phyloP scores from a whole-genome alignment of 2,888 invertebrate genomes.

The Cephus rjabovi region DNA sequence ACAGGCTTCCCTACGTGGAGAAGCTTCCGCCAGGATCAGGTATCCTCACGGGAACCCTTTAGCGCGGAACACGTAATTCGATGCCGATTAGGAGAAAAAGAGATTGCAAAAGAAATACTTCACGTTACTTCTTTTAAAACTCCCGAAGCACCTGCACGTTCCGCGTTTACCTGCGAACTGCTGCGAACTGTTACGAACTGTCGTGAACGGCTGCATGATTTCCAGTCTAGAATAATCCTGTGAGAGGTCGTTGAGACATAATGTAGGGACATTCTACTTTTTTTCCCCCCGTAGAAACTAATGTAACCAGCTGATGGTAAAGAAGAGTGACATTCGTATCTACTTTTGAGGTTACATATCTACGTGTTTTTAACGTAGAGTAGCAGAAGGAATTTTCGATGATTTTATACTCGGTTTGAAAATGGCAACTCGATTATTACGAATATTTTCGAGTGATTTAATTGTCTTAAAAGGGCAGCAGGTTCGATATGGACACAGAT shows the following conservation, averaged over 20 bases:
- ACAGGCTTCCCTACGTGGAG: neutral
- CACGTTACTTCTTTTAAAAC: neutral
- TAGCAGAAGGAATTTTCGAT: neutral
- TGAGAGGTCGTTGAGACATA: constrained; percentile 1
- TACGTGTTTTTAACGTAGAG: neutral
- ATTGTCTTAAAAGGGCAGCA: constrained; percentile 31
- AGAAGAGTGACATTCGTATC: neutral
- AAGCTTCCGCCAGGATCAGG: neutral
- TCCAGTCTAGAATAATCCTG: neutral
- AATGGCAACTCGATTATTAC: constrained; percentile 37
- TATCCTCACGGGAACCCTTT: neutral
- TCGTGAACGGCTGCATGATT: neutral
- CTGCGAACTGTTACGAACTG: constrained; percentile 17
- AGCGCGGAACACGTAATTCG: constrained; percentile 3
- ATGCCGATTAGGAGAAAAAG: neutral
- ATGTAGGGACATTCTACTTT: neutral
- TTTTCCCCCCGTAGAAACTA: neutral
- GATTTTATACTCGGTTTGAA: neutral
- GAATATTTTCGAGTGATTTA: constrained; percentile 31
- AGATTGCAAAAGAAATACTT: neutral
- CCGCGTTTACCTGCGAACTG: constrained; percentile 20
- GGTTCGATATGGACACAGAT: constrained; percentile 68
- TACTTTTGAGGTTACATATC: neutral
- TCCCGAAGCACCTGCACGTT: neutral
- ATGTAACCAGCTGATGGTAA: neutral